Evolutionary conservation across 2,888 invertebrate species (phyloP), one percentile per base, ranked within the genome.

Genomic region (Adineta ricciae): DNA sequence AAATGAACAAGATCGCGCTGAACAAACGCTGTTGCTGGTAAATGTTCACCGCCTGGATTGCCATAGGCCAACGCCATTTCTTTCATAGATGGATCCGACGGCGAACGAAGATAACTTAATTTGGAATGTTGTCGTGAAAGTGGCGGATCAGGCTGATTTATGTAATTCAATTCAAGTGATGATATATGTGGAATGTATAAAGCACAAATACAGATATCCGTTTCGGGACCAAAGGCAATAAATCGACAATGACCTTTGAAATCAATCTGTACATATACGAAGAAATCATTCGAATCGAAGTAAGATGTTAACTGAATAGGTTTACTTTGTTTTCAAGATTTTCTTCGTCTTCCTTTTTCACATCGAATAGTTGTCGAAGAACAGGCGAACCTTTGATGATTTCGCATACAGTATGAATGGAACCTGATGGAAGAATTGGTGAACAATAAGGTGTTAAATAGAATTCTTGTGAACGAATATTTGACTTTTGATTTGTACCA

Each of bases 211-310:
- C 83, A 83, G 14, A 83, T 52, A 83, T 83, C 83, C 24, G 78
- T 78, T 78, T 78, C 78, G n/a, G 78, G 78, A 41, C 78, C 78
- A 41, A 78, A 78, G 8, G 78, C 78, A 78, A 78, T 78, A 32
- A 78, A 78, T 11, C 78, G 78, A 41, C 78, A 78, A 78, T 78
- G 78, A n/a, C 78, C 78, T 78, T 78, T 78, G n/a, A 78, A 78
- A 78, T 78, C 78, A 41, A 78, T 78, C 73, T 78, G 41, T 14
- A 78, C n/a, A 1, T 24, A 36, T 21, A 11, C 19, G 1, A 78
- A 78, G 27, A 46, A 11, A 64, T 24, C 27, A 3, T 9, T 27
- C 5, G n/a, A n/a, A n/a, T 27, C 11, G 27, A 4, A 24, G 9
- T 64, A 50, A 46, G 5, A 46, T 46, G 11, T 46, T n/a, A 49